These are phyloP conservation scores for Marasmarcha lunaedactyla DNA, from an alignment of 2,888 invertebrate genomes.

Conservation along the genomic window DNA sequence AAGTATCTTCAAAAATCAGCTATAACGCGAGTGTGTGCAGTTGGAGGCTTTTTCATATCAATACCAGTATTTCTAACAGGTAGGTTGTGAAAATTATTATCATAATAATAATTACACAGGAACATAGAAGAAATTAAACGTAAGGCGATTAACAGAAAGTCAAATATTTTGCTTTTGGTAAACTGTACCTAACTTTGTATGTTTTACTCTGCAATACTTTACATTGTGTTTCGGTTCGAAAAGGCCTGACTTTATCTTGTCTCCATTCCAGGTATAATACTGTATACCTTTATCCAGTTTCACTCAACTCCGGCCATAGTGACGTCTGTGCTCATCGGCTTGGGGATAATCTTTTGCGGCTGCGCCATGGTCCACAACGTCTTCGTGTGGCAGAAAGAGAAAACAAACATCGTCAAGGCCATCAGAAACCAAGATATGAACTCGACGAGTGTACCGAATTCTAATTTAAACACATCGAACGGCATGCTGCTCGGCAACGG, in stretches of 20 bases:
- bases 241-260: no score
- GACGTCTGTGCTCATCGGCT: constrained; percentile 88
- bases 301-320: constrained; percentile 92
- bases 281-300: constrained; percentile 93
- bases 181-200: no score
- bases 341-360: constrained; percentile 92
- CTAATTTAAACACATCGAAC: constrained; percentile 41
- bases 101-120: no score
- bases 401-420: constrained; percentile 84
- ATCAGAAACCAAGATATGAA: constrained; percentile 44
- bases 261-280: constrained; percentile 81
- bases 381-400: constrained; percentile 93
- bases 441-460: constrained; percentile 26
- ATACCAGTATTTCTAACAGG: constrained; percentile 94
- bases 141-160: no score
- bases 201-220: no score
- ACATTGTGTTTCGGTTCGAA: no score
- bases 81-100: constrained; percentile 56
- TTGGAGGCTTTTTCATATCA: constrained; percentile 94
- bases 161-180: no score
- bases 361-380: constrained; percentile 95
- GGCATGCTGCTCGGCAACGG: constrained; percentile 50
- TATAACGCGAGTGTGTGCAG: constrained; percentile 89
- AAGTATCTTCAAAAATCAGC: constrained; percentile 94
- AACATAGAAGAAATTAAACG: no score